phyloP scores from a whole-genome alignment of 1,140 invertebrate genomes.

The Zaprionus tsacasi region DNA sequence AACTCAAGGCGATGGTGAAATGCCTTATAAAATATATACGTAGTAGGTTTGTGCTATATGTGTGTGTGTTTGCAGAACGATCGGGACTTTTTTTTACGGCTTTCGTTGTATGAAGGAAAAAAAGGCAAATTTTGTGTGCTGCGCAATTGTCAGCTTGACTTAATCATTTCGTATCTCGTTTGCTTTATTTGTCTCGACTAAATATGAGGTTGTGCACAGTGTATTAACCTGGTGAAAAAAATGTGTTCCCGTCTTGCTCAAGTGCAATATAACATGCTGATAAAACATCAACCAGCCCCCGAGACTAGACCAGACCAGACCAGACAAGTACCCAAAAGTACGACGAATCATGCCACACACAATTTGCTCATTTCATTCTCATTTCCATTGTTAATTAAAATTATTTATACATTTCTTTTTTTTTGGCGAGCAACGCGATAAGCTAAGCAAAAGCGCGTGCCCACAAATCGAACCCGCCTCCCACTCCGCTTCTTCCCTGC shows the following conservation, averaged over 20 bases:
- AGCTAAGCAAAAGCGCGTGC: slow-evolving; percentile 52
- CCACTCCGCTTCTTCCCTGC: slow-evolving; percentile 6
- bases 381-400: slow-evolving; percentile 49
- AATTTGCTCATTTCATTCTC: slow-evolving; percentile 16
- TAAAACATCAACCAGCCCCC: slow-evolving; percentile 40
- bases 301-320: background rate
- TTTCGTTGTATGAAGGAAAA: slow-evolving; percentile 1
- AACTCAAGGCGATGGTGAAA: slow-evolving; percentile 63
- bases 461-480: slow-evolving; percentile 26
- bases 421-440: slow-evolving; percentile 17
- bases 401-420: background rate
- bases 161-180: slow-evolving; percentile 52
- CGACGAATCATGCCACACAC: slow-evolving; percentile 46
- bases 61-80: slow-evolving; percentile 27
- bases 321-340: too few species aligned
- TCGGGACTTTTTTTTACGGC: slow-evolving; percentile 6
- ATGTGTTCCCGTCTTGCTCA: background rate
- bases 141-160: slow-evolving; percentile 48
- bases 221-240: slow-evolving; percentile 23
- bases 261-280: slow-evolving; percentile 15
- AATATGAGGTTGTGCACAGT: background rate
- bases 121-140: slow-evolving; percentile 13
- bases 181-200: slow-evolving; percentile 48
- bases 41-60: slow-evolving; percentile 4
- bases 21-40: slow-evolving; percentile 31